A percentile compares a stretch with the other conserved stretches of the same genome.
Conservation (phyloP, 2,113 vertebrate genomes). For the Scytalopus superciliaris region DNA sequence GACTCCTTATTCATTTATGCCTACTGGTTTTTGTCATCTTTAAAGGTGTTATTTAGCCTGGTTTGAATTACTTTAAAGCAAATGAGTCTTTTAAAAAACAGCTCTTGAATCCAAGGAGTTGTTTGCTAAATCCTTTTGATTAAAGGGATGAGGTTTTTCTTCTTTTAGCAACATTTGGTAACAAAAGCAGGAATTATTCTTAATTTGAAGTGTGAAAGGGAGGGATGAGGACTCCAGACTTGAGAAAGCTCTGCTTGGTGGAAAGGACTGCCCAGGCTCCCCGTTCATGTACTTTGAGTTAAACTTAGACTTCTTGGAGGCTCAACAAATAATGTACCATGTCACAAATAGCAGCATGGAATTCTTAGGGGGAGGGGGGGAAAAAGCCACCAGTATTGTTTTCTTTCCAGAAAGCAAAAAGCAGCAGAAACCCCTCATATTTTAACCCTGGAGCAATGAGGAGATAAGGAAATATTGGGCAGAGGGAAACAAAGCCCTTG, state of each 20-base stretch:
- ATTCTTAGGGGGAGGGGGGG: accelerated
- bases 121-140: conserved; percentile 31
- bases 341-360: background rate
- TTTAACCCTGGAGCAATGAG: background rate
- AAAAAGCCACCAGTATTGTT: background rate
- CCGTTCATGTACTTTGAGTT: background rate
- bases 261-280: background rate
- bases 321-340: background rate
- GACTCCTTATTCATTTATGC: conserved; percentile 16
- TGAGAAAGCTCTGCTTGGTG: background rate
- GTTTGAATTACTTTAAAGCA: conserved; percentile 43
- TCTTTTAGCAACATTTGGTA: background rate
- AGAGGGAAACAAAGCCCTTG: background rate
- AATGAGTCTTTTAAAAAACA: background rate
- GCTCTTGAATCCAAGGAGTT: background rate
- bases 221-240: background rate
- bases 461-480: background rate
- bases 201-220: background rate
- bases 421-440: accelerated
- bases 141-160: background rate
- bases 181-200: conserved; percentile 11
- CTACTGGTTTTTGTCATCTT: conserved; percentile 35
- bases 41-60: conserved; percentile 59
- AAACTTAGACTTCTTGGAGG: background rate
- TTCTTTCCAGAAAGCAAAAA: background rate